Evolutionary conservation across 2,113 vertebrate species (phyloP).

Genomic region (Geothlypis trichas): DNA sequence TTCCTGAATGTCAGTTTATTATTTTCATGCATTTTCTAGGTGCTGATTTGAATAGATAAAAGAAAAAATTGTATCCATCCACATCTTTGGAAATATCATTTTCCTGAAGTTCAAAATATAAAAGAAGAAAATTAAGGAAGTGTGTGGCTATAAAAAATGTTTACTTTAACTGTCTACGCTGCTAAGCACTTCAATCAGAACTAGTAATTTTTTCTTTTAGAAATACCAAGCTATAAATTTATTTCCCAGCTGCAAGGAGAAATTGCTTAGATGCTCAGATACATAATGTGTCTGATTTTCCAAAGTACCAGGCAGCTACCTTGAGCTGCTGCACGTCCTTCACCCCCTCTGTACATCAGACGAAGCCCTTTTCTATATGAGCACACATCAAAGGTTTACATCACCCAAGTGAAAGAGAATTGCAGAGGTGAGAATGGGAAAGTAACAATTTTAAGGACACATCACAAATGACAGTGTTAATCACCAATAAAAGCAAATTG

Average conservation of each 20-base stretch:
- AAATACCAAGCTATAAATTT: conserved; percentile 38
- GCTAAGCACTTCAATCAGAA: conserved; percentile 15
- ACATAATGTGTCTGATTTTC: not conserved
- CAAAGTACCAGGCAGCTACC: not conserved
- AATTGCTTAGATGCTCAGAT: not conserved
- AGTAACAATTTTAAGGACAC: not conserved
- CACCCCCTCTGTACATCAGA: not conserved
- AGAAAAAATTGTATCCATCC: not conserved
- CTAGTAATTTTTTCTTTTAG: conserved; percentile 18
- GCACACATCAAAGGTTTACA: not conserved
- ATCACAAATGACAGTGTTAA: not conserved
- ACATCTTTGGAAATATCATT: not conserved
- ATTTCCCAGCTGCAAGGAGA: conserved; percentile 22
- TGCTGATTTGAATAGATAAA: not conserved
- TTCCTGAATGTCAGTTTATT: not conserved
- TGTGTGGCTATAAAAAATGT: not conserved
- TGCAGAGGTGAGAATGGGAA: not conserved
- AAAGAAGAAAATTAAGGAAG: conserved; percentile 23
- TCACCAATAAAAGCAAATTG: not conserved
- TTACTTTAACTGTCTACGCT: not conserved
- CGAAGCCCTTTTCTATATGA: not conserved
- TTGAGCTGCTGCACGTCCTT: not conserved
- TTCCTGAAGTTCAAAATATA: not conserved
- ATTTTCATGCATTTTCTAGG: not conserved
- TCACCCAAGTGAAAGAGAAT: not conserved